Evolutionary conservation across 2,113 vertebrate genomes (phyloP).

Genomic region (Gallinago media): DNA sequence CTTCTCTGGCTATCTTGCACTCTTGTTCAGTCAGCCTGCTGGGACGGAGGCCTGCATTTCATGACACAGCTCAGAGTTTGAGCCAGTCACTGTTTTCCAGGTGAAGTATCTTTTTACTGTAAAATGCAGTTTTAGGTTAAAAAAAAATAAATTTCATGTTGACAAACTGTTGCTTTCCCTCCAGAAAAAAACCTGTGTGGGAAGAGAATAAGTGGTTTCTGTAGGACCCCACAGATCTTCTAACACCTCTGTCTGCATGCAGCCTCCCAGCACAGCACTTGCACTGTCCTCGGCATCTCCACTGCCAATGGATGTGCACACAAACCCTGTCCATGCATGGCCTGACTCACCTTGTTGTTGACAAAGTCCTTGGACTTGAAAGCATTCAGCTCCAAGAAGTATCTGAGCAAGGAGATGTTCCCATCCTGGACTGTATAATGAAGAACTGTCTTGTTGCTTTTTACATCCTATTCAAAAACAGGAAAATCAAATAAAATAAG

Average conservation of each 20-base stretch:
- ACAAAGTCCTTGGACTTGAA: constrained; percentile 38
- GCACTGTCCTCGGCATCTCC: background rate
- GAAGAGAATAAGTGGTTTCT: background rate
- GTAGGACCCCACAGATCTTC: background rate
- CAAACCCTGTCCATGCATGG: fast-evolving
- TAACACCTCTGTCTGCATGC: background rate
- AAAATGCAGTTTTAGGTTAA: background rate
- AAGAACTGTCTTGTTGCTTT: constrained; percentile 63
- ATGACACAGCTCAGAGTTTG: background rate
- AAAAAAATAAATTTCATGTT: background rate
- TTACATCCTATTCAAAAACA: constrained; percentile 48
- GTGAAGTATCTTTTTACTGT: background rate
- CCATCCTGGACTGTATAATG: constrained; percentile 54
- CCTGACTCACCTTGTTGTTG: constrained; percentile 44
- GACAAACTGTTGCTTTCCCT: background rate
- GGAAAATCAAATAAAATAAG: background rate
- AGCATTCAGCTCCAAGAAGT: constrained; percentile 56
- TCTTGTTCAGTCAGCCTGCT: background rate
- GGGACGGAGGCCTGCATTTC: background rate
- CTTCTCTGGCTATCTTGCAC: background rate
- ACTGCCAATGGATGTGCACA: background rate
- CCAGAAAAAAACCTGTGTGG: fast-evolving
- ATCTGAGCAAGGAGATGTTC: constrained; percentile 42
- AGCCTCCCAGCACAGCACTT: background rate
- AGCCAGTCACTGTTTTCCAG: background rate